Evolutionary conservation across 1,140 invertebrate genomes (phyloP), one percentile per base, ranked within the genome.

Genomic region (Cotesia chilonis): DNA sequence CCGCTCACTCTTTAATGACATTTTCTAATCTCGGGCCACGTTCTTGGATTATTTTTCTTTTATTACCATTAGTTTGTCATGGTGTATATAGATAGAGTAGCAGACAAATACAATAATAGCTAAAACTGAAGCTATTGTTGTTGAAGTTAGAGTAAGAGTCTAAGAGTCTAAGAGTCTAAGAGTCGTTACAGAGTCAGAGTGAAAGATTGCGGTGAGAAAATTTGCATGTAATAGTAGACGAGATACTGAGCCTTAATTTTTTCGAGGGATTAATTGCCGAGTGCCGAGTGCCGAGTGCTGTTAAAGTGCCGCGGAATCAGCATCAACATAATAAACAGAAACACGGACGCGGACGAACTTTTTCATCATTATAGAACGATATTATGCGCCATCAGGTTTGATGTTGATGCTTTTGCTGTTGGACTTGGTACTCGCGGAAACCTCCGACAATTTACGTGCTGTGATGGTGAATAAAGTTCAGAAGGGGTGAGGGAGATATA

Each of bases 301-400:
- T 47, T 47, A 35, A n/a, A 52, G 5, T 36, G 14, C 77, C 79
- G 36, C 75, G 52, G 75, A 47, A 47, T 10, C 10, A 47, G 7
- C 41, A 47, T 6, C 41, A 47, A 9, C 41, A 47, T 10, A 6
- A 47, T 47, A 6, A 47, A 47, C 74, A 77, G 74, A 70, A 71
- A 74, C 74, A 72, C 28, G 28, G 28, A 74, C 69, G 55, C 35
- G 35, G 35, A 57, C 37, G 3, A 74, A 69, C 17, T 76, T 82
- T 78, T 79, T 79, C 78, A 76, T 81, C 80, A 84, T 85, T 85
- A 47, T 47, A 80, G 80, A 82, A 85, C 79, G 78, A 82, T 85
- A 84, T 85, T 85, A 84, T 83, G 81, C 76, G 41, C 41, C 41
- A 47, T 47, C 41, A 47, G 41, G 41, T 28, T 28, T 28, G 28